Evolutionary conservation across 2,113 vertebrate genomes (phyloP), one percentile per base, ranked within the genome.

Genomic region (Platysternon megacephalum): DNA sequence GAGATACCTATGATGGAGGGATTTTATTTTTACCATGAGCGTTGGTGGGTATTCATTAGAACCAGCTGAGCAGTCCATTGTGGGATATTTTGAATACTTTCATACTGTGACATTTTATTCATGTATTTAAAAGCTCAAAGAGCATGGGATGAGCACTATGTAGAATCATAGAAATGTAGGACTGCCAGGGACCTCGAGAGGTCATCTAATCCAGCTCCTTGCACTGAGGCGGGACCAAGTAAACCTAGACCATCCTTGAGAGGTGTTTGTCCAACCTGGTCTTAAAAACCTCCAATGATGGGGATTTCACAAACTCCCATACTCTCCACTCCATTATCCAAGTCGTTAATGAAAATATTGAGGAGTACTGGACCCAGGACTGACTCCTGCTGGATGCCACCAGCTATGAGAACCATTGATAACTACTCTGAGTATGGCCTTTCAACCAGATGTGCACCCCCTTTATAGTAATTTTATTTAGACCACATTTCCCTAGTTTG

Each of bases 21-120:
- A 91, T 78, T 94, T 96, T 97, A 96, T 96, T 97, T 97, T 97
- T 95, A 86, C 82, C 74, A 86, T 83, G 88, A 95, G 74, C 24
- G 65, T 96, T 97, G 94, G 96, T 91, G 94, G 93, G 61, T 95
- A 86, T 95, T 94, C 87, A 88, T 91, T 95, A 94, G 88, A 93
- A 92, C 78, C 90, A 94, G 85, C 92, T 97, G 94, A 97, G 96
- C 94, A 97, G 95, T 85, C 96, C 74, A 83, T 81, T 5, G 79
- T 97, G 96, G 96, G 96, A 95, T 93, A 97, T 86, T 92, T 65
- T 82, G 39, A 92, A 89, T 90, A 84, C 84, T 97, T 93, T 86
- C 78, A 83, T 91, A 95, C 90, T 39, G 84, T 4, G 87, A 0
- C 1, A 97, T 89, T 86, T 65, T 95, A 94, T 58, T 74, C 94